phyloP scores from a whole-genome alignment of 2,797 vertebrate species.

The Tenualosa ilisha region DNA sequence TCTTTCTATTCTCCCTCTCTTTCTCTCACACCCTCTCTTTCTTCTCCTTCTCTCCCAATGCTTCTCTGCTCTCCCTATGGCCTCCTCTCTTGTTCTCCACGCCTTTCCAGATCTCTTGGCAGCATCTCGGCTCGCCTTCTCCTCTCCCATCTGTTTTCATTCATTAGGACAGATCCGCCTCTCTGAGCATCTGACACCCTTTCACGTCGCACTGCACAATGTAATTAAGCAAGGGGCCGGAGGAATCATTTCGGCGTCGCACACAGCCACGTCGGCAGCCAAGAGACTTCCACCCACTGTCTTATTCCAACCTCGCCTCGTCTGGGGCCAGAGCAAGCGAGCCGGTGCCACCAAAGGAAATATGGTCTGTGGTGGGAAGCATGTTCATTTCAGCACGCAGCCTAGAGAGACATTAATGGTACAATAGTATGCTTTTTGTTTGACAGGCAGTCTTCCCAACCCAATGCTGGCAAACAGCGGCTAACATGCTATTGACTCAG shows the following conservation, averaged over 20 bases:
- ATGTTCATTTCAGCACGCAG: background rate
- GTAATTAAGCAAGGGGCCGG: conserved; percentile 69
- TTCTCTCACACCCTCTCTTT: background rate
- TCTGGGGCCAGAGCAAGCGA: background rate
- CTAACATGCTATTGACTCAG: no score
- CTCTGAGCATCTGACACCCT: conserved; percentile 75
- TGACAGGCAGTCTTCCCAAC: background rate
- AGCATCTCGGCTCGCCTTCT: conserved; percentile 55
- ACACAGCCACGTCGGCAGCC: background rate
- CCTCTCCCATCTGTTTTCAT: conserved; percentile 78
- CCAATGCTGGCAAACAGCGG: no score
- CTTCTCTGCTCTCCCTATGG: background rate
- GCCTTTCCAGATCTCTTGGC: conserved; percentile 65
- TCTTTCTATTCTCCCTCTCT: background rate
- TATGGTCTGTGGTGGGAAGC: background rate
- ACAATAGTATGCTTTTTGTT: background rate
- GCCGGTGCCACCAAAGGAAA: background rate
- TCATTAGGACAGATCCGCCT: conserved; percentile 77
- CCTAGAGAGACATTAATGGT: background rate
- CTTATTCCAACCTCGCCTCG: background rate
- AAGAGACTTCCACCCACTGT: conserved; percentile 14
- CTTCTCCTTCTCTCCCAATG: conserved; percentile 39
- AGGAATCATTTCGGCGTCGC: background rate
- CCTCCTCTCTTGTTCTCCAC: conserved; percentile 46
- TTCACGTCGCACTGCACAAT: conserved; percentile 73